phyloP scores from a whole-genome alignment of 1,140 invertebrate genomes.

The Mercenaria mercenaria region DNA sequence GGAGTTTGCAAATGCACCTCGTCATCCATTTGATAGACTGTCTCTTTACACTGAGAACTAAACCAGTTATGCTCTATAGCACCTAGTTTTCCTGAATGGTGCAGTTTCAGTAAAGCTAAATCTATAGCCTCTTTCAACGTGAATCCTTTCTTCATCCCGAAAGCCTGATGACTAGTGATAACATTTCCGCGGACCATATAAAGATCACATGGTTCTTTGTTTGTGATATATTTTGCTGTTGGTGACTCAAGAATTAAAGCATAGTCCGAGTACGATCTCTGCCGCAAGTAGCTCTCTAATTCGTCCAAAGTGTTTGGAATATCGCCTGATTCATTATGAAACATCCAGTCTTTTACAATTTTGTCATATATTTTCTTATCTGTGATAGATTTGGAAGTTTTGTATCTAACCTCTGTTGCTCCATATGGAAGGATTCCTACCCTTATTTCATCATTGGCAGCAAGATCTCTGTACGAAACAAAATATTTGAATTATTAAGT shows the following conservation, averaged over 20 bases:
- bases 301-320: conserved; percentile 42
- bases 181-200: conserved; percentile 68
- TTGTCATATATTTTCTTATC: conserved; percentile 44
- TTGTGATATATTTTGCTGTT: conserved; percentile 86
- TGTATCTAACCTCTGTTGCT: conserved; percentile 42
- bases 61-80: conserved; percentile 75
- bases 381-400: conserved; percentile 42
- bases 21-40: conserved; percentile 24
- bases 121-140: conserved; percentile 47
- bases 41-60: conserved; percentile 58
- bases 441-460: conserved; percentile 3
- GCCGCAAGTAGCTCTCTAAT: conserved; percentile 86
- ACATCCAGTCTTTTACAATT: conserved; percentile 7
- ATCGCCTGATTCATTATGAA: background rate
- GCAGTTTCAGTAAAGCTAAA: conserved; percentile 60
- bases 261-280: conserved; percentile 89
- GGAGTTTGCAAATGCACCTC: background rate
- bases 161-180: conserved; percentile 52
- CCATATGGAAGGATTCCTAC: conserved; percentile 12
- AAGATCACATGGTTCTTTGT: conserved; percentile 73
- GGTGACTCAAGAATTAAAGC: conserved; percentile 98
- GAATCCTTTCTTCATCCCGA: conserved; percentile 57
- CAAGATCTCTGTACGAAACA: conserved; percentile 40
- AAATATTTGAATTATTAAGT: too few species aligned
- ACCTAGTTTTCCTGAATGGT: conserved; percentile 66